These are phyloP conservation scores for Nothocercus julius DNA, from an alignment of 2,113 vertebrate genomes.

Conservation along the genomic window DNA sequence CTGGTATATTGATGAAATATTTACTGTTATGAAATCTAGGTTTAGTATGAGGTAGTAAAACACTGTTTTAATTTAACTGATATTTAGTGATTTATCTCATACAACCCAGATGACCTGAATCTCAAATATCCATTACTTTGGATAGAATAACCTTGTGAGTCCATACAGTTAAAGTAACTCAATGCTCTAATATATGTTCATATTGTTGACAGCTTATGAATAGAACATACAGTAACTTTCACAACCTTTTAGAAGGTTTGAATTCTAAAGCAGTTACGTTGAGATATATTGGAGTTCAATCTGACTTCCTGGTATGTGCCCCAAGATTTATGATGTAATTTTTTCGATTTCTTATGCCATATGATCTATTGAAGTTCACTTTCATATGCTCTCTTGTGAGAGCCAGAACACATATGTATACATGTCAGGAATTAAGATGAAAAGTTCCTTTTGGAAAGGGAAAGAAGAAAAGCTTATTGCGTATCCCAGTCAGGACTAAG, in stretches of 20 bases:
- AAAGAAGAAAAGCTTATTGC: neutral
- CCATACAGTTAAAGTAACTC: constrained; percentile 42
- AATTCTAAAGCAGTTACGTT: constrained; percentile 43
- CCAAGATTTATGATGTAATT: constrained; percentile 28
- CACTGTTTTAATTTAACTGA: constrained; percentile 67
- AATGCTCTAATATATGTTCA: constrained; percentile 35
- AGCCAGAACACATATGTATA: neutral
- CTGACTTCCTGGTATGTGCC: constrained; percentile 25
- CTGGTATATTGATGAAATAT: constrained; percentile 59
- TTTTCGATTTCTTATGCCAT: neutral
- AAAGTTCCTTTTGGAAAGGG: constrained; percentile 12
- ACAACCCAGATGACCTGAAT: constrained; percentile 51
- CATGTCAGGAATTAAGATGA: neutral
- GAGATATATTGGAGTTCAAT: constrained; percentile 18
- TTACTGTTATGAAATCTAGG: neutral
- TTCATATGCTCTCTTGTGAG: neutral
- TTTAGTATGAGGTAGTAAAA: constrained; percentile 36
- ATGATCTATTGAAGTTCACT: constrained; percentile 13
- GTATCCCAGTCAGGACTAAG: neutral
- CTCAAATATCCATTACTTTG: constrained; percentile 47
- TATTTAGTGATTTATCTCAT: constrained; percentile 59
- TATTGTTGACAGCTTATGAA: constrained; percentile 51
- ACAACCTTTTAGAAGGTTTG: constrained; percentile 5
- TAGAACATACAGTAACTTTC: constrained; percentile 23
- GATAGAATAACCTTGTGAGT: constrained; percentile 47